Conservation (phyloP, 2,113 vertebrate genomes). For the Crocuta crocuta region DNA sequence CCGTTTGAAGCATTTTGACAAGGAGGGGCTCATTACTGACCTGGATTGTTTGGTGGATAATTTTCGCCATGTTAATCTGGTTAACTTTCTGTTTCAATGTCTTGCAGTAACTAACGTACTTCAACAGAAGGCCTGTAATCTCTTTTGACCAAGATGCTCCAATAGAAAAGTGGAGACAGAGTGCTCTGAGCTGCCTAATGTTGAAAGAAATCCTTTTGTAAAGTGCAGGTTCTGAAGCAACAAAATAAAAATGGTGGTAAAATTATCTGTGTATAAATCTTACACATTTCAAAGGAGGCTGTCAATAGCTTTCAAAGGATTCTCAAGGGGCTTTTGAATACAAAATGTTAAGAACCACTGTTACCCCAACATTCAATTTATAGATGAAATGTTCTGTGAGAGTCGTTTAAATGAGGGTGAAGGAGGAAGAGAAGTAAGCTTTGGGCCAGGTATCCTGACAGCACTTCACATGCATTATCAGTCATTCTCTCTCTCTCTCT, state of each 20-base stretch:
- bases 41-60: background rate
- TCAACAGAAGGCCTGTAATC: background rate
- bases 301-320: background rate
- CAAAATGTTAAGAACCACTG: background rate
- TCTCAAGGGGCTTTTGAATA: background rate
- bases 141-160: background rate
- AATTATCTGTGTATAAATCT: background rate
- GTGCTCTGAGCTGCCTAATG: background rate
- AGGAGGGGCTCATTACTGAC: background rate
- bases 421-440: background rate
- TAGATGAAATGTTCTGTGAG: background rate
- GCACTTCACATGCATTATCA: no score
- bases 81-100: background rate
- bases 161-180: background rate
- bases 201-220: background rate
- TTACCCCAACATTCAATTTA: background rate
- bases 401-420: background rate
- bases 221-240: background rate
- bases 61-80: background rate
- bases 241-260: background rate
- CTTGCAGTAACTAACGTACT: background rate
- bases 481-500: background rate
- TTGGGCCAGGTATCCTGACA: background rate
- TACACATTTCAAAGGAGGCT: background rate
- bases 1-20: background rate